Evolutionary conservation across 2,888 invertebrate genomes (phyloP).

Genomic region (Nymphalis c-album): DNA sequence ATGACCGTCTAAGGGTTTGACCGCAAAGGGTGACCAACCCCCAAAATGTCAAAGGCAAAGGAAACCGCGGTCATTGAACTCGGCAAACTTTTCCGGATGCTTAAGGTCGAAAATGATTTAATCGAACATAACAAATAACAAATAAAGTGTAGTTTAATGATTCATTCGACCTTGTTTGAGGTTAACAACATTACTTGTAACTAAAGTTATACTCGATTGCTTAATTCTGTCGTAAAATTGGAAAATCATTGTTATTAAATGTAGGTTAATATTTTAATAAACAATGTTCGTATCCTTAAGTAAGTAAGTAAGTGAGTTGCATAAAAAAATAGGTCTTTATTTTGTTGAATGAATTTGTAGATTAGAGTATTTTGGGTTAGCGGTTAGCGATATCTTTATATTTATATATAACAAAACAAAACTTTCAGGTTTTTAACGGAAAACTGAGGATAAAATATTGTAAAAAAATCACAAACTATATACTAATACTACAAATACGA

Average conservation of each 20-base stretch:
- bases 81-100: constrained; percentile 12
- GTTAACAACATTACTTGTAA: constrained; percentile 8
- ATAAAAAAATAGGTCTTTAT: too few relatives aligned
- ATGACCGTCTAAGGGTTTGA: constrained; percentile 14
- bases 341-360: too few relatives aligned
- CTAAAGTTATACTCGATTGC: not conserved
- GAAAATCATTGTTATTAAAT: not conserved
- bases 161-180: constrained; percentile 12
- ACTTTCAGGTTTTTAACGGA: too few relatives aligned
- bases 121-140: constrained; percentile 4
- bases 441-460: too few relatives aligned
- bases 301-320: too few relatives aligned
- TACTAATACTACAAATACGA: too few relatives aligned
- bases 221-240: not conserved
- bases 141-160: constrained; percentile 15
- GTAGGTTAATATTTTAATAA: constrained; percentile 6
- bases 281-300: too few relatives aligned
- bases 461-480: too few relatives aligned
- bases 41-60: constrained; percentile 26
- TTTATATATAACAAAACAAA: too few relatives aligned
- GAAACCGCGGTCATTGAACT: constrained; percentile 20
- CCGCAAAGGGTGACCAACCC: constrained; percentile 24
- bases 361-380: too few relatives aligned
- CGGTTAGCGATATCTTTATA: too few relatives aligned
- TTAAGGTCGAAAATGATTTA: constrained; percentile 10